Evolutionary conservation across 1,140 invertebrate species (phyloP).

Genomic region (Temnothorax longispinosus): DNA sequence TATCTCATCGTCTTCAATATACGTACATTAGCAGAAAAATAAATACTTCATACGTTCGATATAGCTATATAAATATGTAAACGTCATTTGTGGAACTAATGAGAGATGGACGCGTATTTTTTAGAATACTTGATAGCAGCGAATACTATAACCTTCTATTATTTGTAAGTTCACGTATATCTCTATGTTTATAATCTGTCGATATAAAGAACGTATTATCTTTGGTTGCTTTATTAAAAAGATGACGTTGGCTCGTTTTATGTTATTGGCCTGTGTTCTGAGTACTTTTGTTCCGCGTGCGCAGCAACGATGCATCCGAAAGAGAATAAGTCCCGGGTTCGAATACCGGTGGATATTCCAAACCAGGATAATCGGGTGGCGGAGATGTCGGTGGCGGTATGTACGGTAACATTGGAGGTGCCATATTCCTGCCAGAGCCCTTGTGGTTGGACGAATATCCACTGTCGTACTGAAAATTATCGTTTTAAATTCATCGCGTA

Average conservation of each 20-base stretch:
- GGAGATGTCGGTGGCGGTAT: conserved; percentile 84
- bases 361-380: conserved; percentile 89
- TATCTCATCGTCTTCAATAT: conserved; percentile 1
- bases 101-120: conserved; percentile 71
- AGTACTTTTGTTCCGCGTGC: conserved; percentile 76
- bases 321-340: conserved; percentile 93
- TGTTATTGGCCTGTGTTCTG: conserved; percentile 32
- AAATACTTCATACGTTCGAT: conserved; percentile 35
- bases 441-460: conserved; percentile 68
- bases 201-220: conserved; percentile 6
- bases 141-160: conserved; percentile 48
- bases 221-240: conserved; percentile 47
- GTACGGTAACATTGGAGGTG: conserved; percentile 80
- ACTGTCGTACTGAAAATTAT: conserved; percentile 61
- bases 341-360: conserved; percentile 93
- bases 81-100: conserved; percentile 18
- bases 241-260: conserved; percentile 15
- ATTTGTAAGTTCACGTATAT: conserved; percentile 46
- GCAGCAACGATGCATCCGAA: conserved; percentile 85
- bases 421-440: conserved; percentile 67
- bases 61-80: conserved; percentile 22
- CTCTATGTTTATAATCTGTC: conserved; percentile 38
- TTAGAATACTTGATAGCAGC: conserved; percentile 59
- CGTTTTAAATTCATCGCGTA: not conserved
- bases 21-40: conserved; percentile 21